Evolutionary conservation across 2,888 invertebrate species (phyloP), one percentile per base, ranked within the genome.

Genomic region (Mesoligia furuncula): DNA sequence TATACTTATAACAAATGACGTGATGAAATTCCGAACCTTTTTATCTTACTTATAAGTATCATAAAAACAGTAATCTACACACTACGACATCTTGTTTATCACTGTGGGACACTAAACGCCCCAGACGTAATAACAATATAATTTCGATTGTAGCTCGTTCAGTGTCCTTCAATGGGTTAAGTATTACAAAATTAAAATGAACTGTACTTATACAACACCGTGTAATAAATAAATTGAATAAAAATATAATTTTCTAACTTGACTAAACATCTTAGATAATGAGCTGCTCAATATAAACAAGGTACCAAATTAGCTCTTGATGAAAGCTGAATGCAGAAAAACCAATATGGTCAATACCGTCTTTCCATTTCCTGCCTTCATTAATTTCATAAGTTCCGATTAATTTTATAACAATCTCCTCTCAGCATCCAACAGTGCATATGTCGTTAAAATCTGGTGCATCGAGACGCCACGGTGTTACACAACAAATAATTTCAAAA

Each of bases 401-500:
- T 17, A 24, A 42, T 79, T 27, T 42, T 45, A 39, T 45, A 79
- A 39, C n/a, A 65, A 65, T 51, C 27, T 45, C 17, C 24, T 42
- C 51, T 36, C 15, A 1, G 36, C 9, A n/a, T 42, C 13, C 24
- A 59, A 42, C 15, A 15, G 20, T n/a, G 27, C 17, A 79, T 31
- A 61, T 73, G 68, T 69, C 20, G 51, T 65, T 51, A 27, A 72
- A 80, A 83, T 80, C 69, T 77, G 75, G 80, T 84, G 85, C 84
- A 86, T 64, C 75, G 51, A 42, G 31, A 45, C 62, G 68, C 73
- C 59, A 75, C 64, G 8, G 31, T 57, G 67, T 87, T 88, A 82
- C 59, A 80, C 74, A 84, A 84, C 54, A 61, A 79, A 84, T 79
- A 73, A 79, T 84, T 80, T 84, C 68, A 70, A 81, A 81, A 73